These are phyloP conservation scores for Tolmerus cingulatus DNA, from an alignment of 2,888 invertebrate species.

Conservation along the genomic window DNA sequence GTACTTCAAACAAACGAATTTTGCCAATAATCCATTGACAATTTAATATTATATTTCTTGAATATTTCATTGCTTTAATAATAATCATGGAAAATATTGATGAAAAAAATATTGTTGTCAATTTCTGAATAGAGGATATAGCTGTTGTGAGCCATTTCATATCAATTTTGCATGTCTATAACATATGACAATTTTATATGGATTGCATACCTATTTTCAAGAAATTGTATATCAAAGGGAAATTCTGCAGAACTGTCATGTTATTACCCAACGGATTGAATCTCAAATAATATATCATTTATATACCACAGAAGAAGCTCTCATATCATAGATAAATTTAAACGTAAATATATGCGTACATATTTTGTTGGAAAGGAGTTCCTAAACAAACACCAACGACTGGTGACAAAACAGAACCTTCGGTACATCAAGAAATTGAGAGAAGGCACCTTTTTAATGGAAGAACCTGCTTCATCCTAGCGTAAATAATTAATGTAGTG, in stretches of 20 bases:
- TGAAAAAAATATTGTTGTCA: neutral
- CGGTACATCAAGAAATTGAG: neutral
- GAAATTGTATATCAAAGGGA: neutral
- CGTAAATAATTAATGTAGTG: neutral
- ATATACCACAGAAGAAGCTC: neutral
- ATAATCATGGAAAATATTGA: too few species aligned
- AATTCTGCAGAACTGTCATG: neutral
- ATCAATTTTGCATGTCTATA: too few species aligned
- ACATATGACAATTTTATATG: neutral
- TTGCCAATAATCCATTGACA: too few species aligned
- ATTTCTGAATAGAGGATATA: neutral
- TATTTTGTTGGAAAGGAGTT: neutral
- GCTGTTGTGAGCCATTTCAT: neutral
- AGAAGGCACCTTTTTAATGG: neutral
- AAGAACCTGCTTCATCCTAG: neutral
- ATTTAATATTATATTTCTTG: too few species aligned
- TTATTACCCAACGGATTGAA: neutral
- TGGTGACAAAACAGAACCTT: neutral
- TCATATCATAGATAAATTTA: neutral
- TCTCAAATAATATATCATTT: neutral
- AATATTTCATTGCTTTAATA: too few species aligned
- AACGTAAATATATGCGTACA: neutral
- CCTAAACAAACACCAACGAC: too few species aligned
- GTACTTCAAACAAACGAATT: too few species aligned
- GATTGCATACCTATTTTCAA: neutral